Evolutionary conservation across 2,113 vertebrate genomes (phyloP).

Genomic region (Pandion haliaetus): DNA sequence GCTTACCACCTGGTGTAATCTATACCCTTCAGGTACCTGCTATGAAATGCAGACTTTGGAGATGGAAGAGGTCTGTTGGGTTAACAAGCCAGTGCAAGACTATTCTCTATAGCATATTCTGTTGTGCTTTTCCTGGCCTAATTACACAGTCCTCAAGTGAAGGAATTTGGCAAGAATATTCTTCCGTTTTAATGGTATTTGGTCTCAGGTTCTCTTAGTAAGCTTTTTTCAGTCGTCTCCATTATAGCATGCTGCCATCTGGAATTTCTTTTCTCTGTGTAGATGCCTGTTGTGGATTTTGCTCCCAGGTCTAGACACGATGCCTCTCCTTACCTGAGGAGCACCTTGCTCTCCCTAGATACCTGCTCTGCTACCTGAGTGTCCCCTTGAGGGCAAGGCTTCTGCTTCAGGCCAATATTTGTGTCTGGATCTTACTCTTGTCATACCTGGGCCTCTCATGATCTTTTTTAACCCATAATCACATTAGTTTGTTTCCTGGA

Average conservation of each 20-base stretch:
- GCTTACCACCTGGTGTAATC: slow-evolving; percentile 5
- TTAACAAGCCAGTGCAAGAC: background rate
- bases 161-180: slow-evolving; percentile 33
- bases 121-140: slow-evolving; percentile 50
- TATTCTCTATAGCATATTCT: background rate
- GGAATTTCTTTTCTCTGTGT: background rate
- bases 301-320: background rate
- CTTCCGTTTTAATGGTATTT: background rate
- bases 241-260: background rate
- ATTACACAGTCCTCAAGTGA: background rate
- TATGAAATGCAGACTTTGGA: background rate
- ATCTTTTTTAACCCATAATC: background rate
- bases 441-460: background rate
- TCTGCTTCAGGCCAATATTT: background rate
- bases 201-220: background rate
- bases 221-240: background rate
- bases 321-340: background rate
- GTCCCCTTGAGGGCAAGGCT: background rate
- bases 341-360: background rate
- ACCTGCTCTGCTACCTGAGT: background rate
- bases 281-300: background rate
- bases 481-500: background rate
- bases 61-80: background rate
- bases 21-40: background rate
- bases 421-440: background rate